These are phyloP conservation scores for Cyanoliseus patagonus DNA, from an alignment of 2,113 vertebrate species.

Conservation along the genomic window DNA sequence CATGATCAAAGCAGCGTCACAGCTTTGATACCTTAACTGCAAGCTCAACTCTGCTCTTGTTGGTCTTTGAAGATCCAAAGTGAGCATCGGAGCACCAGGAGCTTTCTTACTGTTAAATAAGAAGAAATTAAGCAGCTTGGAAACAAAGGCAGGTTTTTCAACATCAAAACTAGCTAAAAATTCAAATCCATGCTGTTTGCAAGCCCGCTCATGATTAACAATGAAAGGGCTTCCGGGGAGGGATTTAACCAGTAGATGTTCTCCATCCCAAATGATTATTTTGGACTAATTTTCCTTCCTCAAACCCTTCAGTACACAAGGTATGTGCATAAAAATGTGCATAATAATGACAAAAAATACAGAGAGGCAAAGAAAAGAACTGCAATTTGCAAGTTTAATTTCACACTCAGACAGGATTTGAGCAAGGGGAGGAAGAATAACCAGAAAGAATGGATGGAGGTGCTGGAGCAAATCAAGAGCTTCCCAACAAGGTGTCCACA, in stretches of 20 bases:
- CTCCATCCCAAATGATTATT: background rate
- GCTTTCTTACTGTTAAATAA: background rate
- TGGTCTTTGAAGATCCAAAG: background rate
- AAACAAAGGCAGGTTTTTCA: background rate
- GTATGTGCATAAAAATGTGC: background rate
- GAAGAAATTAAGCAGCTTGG: background rate
- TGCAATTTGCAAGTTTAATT: background rate
- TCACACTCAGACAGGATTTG: background rate
- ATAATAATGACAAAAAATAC: background rate
- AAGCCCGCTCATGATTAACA: background rate
- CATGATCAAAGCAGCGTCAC: background rate
- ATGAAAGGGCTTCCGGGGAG: background rate
- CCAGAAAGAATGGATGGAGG: background rate
- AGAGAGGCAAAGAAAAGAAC: background rate
- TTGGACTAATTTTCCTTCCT: background rate
- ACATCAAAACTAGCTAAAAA: background rate
- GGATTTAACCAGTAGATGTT: background rate
- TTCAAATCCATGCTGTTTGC: background rate
- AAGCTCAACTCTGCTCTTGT: background rate
- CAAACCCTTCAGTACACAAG: background rate
- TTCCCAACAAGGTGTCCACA: background rate
- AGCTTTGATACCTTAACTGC: background rate
- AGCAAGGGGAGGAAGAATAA: background rate
- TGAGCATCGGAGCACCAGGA: background rate
- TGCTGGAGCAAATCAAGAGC: background rate